Conservation (phyloP, 2,797 vertebrate genomes). For the Nasua narica region DNA sequence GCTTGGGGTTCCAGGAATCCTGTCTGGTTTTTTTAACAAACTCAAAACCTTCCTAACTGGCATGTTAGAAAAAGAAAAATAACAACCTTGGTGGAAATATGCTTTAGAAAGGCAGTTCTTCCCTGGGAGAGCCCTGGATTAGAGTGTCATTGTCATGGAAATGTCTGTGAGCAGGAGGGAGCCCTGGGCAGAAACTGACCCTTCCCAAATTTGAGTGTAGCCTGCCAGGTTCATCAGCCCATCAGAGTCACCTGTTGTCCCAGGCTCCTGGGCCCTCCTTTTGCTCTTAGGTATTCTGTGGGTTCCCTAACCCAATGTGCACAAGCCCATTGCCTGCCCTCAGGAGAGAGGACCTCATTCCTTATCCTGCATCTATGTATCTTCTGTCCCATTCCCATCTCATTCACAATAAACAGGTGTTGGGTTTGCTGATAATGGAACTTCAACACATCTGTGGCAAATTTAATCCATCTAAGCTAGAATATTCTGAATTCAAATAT, state of each 20-base stretch:
- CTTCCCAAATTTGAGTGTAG: neutral
- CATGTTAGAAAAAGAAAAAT: neutral
- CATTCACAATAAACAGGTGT: neutral
- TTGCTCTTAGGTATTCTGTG: neutral
- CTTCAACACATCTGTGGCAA: neutral
- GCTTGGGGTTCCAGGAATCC: neutral
- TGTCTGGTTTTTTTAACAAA: neutral
- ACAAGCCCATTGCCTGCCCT: neutral
- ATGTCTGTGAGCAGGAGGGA: neutral
- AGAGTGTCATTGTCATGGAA: neutral
- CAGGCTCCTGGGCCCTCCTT: neutral
- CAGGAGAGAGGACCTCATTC: neutral
- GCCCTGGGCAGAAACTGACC: neutral
- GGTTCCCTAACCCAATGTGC: neutral
- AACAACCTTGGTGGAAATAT: neutral
- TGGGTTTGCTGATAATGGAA: neutral
- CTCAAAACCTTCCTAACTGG: neutral
- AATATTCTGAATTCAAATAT: neutral
- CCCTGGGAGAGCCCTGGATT: neutral
- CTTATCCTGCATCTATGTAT: neutral
- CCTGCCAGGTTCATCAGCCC: fast-evolving
- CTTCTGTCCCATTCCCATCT: neutral
- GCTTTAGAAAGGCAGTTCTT: neutral
- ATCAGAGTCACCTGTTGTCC: too few relatives aligned
- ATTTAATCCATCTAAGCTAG: neutral